These are phyloP conservation scores for Mobula birostris DNA, from an alignment of 2,113 vertebrate species.

Conservation along the genomic window DNA sequence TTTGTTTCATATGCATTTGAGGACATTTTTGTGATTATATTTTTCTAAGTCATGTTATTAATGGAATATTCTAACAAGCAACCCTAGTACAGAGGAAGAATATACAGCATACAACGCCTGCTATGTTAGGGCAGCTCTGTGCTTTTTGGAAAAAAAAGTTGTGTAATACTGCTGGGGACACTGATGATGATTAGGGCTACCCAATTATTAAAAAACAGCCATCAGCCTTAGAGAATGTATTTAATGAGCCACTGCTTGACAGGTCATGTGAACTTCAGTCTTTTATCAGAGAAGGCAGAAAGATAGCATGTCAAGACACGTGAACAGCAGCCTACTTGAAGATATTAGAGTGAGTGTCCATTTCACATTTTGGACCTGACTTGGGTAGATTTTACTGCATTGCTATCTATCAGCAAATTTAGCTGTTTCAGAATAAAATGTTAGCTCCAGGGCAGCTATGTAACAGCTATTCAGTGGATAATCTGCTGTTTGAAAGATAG, in stretches of 20 bases:
- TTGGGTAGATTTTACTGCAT: background rate
- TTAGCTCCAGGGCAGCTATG: background rate
- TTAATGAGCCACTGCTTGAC: slow-evolving; percentile 26
- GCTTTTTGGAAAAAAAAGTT: slow-evolving; percentile 21
- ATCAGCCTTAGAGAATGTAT: slow-evolving; percentile 25
- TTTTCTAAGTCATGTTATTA: background rate
- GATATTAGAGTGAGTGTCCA: background rate
- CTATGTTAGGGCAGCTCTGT: background rate
- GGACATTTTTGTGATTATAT: background rate
- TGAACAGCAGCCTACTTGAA: background rate
- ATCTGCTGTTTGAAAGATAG: slow-evolving; percentile 13
- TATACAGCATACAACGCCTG: background rate
- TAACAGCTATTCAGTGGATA: background rate
- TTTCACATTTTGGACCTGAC: background rate
- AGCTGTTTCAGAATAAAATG: slow-evolving; percentile 29
- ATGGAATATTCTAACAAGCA: background rate
- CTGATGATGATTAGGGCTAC: slow-evolving; percentile 6
- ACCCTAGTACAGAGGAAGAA: too few relatives aligned
- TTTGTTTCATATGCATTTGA: background rate
- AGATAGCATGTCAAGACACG: background rate
- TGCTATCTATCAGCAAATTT: background rate
- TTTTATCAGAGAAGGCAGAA: background rate
- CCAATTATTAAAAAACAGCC: slow-evolving; percentile 29
- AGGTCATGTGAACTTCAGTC: background rate
- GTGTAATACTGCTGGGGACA: background rate